Percentiles rank a stretch among this genome's conserved stretches.
These are phyloP conservation scores for Thalassarche chlororhynchos DNA, from an alignment of 2,113 vertebrate genomes.

Conservation along the genomic window DNA sequence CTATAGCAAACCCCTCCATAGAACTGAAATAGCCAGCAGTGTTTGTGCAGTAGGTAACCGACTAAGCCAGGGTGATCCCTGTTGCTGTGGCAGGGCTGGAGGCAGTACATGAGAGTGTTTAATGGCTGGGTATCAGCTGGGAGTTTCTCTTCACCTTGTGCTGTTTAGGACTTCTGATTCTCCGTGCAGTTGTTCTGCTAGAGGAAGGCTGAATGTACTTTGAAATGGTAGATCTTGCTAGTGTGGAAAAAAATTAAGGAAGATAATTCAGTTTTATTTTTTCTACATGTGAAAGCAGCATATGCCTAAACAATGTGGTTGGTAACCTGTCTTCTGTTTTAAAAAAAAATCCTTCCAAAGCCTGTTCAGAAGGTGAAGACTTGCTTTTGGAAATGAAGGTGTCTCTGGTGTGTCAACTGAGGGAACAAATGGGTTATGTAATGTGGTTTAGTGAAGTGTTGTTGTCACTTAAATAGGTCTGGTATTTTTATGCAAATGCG, in stretches of 20 bases:
- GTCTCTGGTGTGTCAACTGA: not conserved
- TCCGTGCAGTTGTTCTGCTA: not conserved
- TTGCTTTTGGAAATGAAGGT: conserved; percentile 8
- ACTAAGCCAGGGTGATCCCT: not conserved
- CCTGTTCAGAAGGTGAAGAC: not conserved
- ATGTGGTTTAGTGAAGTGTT: not conserved
- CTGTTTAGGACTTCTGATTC: not conserved
- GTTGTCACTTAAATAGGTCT: conserved; percentile 48
- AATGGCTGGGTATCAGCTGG: not conserved
- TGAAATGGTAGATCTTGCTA: not conserved
- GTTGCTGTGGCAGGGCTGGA: not conserved
- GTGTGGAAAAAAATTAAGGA: not conserved
- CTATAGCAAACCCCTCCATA: not conserved
- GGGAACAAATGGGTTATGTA: not conserved
- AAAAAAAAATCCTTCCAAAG: not conserved
- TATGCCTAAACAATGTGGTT: not conserved
- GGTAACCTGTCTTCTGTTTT: not conserved
- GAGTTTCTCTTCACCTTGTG: not conserved
- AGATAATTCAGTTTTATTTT: not conserved
- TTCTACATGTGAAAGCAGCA: not conserved
- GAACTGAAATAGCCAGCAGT: not conserved
- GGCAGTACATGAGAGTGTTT: not conserved
- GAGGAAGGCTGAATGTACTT: not conserved
- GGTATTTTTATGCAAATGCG: conserved; percentile 72
- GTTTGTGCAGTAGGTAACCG: not conserved